A percentile compares a stretch with the other conserved stretches of the same genome.
These are phyloP conservation scores for Leucania comma DNA, from an alignment of 2,888 invertebrate species.

Conservation along the genomic window DNA sequence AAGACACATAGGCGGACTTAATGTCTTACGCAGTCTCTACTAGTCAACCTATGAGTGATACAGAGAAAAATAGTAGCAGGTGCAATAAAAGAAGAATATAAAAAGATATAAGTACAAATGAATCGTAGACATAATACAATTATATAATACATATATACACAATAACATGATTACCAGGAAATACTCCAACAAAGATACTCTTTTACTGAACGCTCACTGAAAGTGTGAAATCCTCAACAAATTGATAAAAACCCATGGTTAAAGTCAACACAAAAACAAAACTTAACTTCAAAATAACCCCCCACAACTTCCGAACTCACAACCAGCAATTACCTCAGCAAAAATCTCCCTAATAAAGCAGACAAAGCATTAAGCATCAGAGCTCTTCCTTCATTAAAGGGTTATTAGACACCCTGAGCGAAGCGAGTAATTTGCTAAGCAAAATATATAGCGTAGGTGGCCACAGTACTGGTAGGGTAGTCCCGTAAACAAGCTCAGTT, in stretches of 20 bases:
- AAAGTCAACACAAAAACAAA: conserved; percentile 15
- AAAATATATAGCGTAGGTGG: conserved; percentile 89
- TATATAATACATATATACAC: too few species aligned
- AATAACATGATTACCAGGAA: too few species aligned
- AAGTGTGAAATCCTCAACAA: neutral
- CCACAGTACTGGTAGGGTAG: conserved; percentile 84
- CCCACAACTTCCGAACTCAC: conserved; percentile 45
- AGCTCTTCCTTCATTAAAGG: conserved; percentile 86
- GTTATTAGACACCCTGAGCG: conserved; percentile 88
- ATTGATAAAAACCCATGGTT: conserved; percentile 1
- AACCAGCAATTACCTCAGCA: conserved; percentile 57
- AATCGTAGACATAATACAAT: too few species aligned
- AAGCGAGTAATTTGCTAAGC: conserved; percentile 89
- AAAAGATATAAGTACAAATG: too few species aligned
- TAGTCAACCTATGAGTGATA: too few species aligned
- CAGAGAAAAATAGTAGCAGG: too few species aligned
- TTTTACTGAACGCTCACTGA: neutral
- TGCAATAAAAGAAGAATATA: too few species aligned
- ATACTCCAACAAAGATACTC: too few species aligned
- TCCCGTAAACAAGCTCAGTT: conserved; percentile 86
- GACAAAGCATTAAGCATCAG: conserved; percentile 65
- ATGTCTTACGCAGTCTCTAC: too few species aligned
- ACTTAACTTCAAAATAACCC: conserved; percentile 26
- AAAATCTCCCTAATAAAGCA: conserved; percentile 66
- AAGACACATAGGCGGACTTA: too few species aligned